These are phyloP conservation scores for Stenotaenia linearis DNA, from an alignment of 2,888 invertebrate genomes.

Conservation along the genomic window DNA sequence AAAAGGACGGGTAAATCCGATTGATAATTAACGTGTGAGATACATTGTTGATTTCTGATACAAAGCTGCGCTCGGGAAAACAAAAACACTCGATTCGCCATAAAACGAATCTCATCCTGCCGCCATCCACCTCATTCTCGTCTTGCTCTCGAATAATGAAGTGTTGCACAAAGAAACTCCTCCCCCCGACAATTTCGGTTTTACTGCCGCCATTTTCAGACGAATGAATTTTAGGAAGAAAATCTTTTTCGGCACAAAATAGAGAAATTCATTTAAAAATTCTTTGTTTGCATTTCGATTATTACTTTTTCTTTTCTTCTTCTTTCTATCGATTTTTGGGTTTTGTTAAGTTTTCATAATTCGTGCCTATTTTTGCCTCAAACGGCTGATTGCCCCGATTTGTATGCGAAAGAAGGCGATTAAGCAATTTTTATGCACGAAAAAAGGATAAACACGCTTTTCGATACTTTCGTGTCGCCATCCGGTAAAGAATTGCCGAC, in stretches of 20 bases:
- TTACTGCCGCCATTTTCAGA: background rate
- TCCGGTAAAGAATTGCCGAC: no score
- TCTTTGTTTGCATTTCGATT: no score
- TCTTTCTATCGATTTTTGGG: no score
- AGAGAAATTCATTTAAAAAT: no score
- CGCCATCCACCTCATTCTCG: background rate
- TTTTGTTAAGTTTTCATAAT: no score
- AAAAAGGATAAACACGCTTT: no score
- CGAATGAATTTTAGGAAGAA: background rate
- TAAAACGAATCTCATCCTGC: conserved; percentile 1
- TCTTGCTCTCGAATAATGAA: conserved; percentile 21
- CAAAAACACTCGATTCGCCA: conserved; percentile 23
- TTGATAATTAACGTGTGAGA: background rate
- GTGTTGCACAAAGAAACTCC: background rate
- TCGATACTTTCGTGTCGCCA: no score
- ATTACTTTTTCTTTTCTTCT: no score
- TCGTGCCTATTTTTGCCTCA: no score
- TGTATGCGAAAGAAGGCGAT: no score
- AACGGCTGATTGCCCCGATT: no score
- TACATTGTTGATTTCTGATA: background rate
- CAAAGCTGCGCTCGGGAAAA: background rate
- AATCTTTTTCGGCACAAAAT: background rate
- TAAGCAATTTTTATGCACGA: no score
- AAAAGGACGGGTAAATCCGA: background rate
- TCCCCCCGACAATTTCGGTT: background rate